Base-by-base conservation (phyloP, 1,140 invertebrate genomes). In the Frieseomelitta varia region DNA sequence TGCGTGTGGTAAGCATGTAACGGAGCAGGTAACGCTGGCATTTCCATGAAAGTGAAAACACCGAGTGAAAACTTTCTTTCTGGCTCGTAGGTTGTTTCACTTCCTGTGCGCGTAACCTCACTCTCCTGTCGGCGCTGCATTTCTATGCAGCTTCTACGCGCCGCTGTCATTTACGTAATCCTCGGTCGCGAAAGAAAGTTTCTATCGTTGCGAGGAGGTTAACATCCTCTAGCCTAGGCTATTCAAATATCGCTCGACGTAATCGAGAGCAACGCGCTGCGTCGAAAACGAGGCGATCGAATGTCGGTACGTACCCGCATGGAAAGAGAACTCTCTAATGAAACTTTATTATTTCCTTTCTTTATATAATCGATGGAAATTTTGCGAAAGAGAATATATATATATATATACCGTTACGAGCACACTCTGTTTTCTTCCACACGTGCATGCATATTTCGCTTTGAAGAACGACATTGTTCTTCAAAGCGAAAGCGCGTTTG, bases 1-100 rank as follows among this genome's bases (percentile, higher is more conserved):
- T 91, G 85, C 85, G 85, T 87, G 84, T 92, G 90, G 88, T 79
- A 81, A 30, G 82, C 75, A 74, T 67, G 79, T 47, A 47, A 83
- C 55, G 34, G 65, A 69, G 61, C 63, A 17, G 30, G 73, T 19
- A 65, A 58, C 56, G 34, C 55, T 88, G 91, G 89, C 89, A 94
- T 94, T 94, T 94, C 91, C 93, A 93, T 93, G 94, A 95, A 95
- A 95, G 94, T 94, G 94, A 95, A 95, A 94, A 94, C 92, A 87
- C 55, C 88, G 84, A 94, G 93, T 93, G 93, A 94, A 93, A 95
- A 94, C 94, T 95, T 95, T 95, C 94, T 95, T 95, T 94, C 94
- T 93, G 88, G 90, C 87, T 85, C 65, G 87, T 85, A 91, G 90
- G 91, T 93, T 94, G 91, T 94, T 95, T 94, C 93, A 94, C 94